phyloP scores from a whole-genome alignment of 2,888 invertebrate species.

The Neoscelio sp. region DNA sequence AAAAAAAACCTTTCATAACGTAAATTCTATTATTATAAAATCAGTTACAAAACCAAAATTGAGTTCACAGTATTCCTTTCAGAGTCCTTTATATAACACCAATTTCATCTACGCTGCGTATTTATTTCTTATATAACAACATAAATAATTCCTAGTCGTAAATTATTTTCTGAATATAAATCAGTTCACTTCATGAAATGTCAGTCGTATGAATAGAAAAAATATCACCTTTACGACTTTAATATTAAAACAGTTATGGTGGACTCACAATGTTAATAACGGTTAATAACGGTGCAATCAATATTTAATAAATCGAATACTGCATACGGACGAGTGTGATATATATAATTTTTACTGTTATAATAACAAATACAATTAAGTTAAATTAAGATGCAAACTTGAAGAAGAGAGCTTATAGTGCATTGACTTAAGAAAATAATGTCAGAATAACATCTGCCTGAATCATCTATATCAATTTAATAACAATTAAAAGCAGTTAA shows the following conservation, averaged over 20 bases:
- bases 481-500: no score
- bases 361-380: not conserved
- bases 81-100: conserved; percentile 36
- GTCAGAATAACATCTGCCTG: no score
- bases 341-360: not conserved
- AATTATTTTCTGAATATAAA: conserved; percentile 30
- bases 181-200: conserved; percentile 21
- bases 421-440: no score
- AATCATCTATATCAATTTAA: no score
- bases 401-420: no score
- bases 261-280: not conserved
- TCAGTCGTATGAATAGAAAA: conserved; percentile 36
- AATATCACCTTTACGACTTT: conserved; percentile 32
- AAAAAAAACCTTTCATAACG: no score
- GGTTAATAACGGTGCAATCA: conserved; percentile 14
- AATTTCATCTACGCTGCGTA: conserved; percentile 4
- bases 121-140: conserved; percentile 27
- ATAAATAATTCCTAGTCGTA: conserved; percentile 19
- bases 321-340: no score
- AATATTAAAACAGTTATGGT: conserved; percentile 14
- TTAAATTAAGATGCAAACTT: not conserved
- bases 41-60: no score
- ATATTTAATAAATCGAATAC: conserved; percentile 19
- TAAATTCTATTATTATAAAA: no score
- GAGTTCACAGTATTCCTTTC: conserved; percentile 31